phyloP scores from a whole-genome alignment of 2,797 vertebrate genomes.

The Leucoraja ocellata region DNA sequence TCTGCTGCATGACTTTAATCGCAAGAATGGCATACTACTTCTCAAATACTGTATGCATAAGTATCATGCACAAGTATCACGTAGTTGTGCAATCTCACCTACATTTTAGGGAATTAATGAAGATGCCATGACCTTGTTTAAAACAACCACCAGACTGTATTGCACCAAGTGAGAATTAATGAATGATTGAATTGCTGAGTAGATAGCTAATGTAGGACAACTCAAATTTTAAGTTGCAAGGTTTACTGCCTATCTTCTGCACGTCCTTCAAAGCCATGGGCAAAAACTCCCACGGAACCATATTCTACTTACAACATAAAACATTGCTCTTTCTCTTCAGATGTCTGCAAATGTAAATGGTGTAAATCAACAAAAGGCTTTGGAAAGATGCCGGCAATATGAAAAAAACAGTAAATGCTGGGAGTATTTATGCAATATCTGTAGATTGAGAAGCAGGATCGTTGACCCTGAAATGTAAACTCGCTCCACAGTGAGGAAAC shows the following conservation, averaged over 20 bases:
- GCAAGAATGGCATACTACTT: no score
- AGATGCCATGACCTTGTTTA: background rate
- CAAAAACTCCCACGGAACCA: background rate
- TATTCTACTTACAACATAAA: background rate
- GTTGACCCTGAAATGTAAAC: no score
- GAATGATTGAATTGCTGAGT: background rate
- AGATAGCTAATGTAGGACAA: background rate
- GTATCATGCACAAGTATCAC: background rate
- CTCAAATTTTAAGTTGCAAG: background rate
- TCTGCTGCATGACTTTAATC: no score
- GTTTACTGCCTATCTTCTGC: background rate
- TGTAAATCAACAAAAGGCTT: background rate
- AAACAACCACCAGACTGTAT: background rate
- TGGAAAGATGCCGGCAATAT: no score
- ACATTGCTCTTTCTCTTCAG: background rate
- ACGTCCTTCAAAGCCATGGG: no score
- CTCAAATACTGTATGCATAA: no score
- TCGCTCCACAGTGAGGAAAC: no score
- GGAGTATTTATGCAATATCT: no score
- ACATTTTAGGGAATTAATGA: background rate
- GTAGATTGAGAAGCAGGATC: no score
- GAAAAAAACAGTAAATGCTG: no score
- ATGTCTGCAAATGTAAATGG: background rate
- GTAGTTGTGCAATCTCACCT: background rate
- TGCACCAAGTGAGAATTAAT: background rate